Base-by-base conservation (phyloP, 1,140 invertebrate genomes). In the Pseudobourletiella spinata region DNA sequence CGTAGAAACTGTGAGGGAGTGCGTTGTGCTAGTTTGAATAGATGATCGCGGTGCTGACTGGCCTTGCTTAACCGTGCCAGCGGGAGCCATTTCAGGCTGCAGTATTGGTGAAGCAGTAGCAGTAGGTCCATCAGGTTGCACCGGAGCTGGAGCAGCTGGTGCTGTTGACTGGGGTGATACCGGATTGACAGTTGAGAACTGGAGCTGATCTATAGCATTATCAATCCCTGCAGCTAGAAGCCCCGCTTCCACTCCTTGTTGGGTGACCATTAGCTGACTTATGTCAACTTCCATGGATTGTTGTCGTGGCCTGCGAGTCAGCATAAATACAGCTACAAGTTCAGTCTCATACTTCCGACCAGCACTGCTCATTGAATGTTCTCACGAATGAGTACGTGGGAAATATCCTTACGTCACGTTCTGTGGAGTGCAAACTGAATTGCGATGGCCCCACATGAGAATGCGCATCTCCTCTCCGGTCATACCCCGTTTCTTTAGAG, bases 361-460 rank as follows among this genome's bases (percentile, higher is more conserved):
- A 11, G 32, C 32, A 39, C 32, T 39, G n/a, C n/a, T 11, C 3
- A 54, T 25, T 25, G 51, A 48, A 48, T 20, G 11, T 29, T 25
- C 14, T 20, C 11, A 48, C 6, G 16, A 11, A 48, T 48, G 6
- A n/a, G n/a, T n/a, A n/a, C n/a, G n/a, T n/a, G n/a, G n/a, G 6
- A 52, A 46, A 48, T 43, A 32, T 63, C 70, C 73, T 79, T 77
- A 84, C 82, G 82, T 81, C 61, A 77, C 73, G 16, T 80, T 75
- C 3, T 79, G 83, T 6, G 89, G 89, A 25, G 88, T 91, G n/a
- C 86, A 88, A 59, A 90, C 87, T 1, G 87, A 89, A 29, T 85
- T 85, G 20, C 88, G 59, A 62, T 72, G 78, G 30, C 88, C 89
- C 90, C 90, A 93, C 88, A 93, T 92, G 26, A 92, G 79, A 42